Conservation (phyloP, 2,888 invertebrate species). For the Lysandra coridon region DNA sequence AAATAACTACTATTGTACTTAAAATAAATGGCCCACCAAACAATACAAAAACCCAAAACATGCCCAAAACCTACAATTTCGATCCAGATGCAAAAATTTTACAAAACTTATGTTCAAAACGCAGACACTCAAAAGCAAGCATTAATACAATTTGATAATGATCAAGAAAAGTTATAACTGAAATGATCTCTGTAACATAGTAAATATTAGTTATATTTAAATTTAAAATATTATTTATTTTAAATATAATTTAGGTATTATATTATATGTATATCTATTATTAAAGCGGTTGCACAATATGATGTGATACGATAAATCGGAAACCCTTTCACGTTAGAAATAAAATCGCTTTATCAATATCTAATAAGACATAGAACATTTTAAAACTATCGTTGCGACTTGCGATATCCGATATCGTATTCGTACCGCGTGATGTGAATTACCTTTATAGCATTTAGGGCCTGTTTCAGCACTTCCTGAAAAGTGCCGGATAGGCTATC, state of each 20-base stretch:
- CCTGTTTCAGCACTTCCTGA: too few species aligned
- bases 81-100: background rate
- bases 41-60: conserved; percentile 11
- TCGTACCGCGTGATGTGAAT: too few species aligned
- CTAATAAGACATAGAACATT: too few species aligned
- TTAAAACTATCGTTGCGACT: too few species aligned
- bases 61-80: conserved; percentile 3
- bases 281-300: too few species aligned
- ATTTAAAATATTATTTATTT: too few species aligned
- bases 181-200: background rate
- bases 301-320: background rate
- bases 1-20: conserved; percentile 38
- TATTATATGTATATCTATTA: too few species aligned
- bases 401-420: too few species aligned
- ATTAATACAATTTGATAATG: conserved; percentile 23
- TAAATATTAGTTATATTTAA: too few species aligned
- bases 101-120: background rate
- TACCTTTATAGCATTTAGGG: too few species aligned
- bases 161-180: background rate
- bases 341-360: background rate
- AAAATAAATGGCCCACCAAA: conserved; percentile 38
- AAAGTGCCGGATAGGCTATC: too few species aligned
- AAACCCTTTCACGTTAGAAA: background rate
- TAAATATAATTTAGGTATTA: too few species aligned
- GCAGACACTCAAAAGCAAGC: background rate